Conservation (phyloP, 2,888 invertebrate species). For the Tricholauxania praeusta region DNA sequence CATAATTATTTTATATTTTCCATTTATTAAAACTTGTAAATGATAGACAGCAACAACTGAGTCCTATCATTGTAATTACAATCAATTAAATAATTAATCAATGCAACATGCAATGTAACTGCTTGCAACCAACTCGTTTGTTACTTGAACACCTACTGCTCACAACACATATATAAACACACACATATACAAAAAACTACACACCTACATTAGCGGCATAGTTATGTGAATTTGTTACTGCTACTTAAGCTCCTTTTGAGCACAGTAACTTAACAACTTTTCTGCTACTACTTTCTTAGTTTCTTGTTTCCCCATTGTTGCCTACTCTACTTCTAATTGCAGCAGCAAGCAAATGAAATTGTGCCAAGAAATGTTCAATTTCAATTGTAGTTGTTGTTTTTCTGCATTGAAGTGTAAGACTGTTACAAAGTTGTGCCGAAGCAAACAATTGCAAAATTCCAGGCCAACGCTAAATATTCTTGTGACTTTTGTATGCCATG, state of each 20-base stretch:
- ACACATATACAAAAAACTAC: background rate
- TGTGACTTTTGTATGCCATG: background rate
- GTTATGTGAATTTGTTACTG: background rate
- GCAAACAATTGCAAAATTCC: constrained; percentile 11
- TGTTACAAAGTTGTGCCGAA: no score
- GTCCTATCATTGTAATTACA: background rate
- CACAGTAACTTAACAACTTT: background rate
- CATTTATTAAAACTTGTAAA: no score
- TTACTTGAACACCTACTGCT: constrained; percentile 11
- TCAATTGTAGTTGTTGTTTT: background rate
- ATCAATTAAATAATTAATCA: constrained; percentile 29
- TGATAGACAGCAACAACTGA: no score
- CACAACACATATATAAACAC: constrained; percentile 8
- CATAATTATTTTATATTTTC: no score
- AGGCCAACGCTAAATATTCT: background rate
- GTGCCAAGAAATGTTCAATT: constrained; percentile 19
- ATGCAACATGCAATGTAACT: background rate
- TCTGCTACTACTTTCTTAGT: background rate
- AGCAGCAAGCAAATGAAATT: background rate
- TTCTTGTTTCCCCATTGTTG: background rate
- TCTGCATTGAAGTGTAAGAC: background rate
- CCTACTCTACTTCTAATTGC: background rate
- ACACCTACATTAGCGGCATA: background rate
- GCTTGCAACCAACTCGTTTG: background rate
- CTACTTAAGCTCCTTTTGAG: background rate